These are phyloP conservation scores for Eueides isabella DNA, from an alignment of 1,140 invertebrate genomes.

Conservation along the genomic window DNA sequence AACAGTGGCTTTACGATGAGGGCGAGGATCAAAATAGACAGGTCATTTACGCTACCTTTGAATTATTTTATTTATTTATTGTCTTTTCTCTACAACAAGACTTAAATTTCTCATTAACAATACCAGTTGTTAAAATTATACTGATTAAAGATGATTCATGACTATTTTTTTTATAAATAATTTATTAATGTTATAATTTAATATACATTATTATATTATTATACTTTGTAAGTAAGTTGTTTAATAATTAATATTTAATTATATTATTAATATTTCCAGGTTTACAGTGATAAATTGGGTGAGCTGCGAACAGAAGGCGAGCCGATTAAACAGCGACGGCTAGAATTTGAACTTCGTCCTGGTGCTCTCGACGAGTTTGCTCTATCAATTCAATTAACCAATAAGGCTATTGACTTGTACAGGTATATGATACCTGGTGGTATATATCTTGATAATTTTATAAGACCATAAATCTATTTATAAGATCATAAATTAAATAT, in stretches of 20 bases:
- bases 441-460: too few species aligned
- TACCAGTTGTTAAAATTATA: too few species aligned
- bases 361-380: slow-evolving; percentile 90
- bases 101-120: too few species aligned
- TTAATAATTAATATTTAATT: slow-evolving; percentile 2
- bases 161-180: too few species aligned
- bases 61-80: too few species aligned
- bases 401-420: slow-evolving; percentile 88
- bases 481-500: background rate
- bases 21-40: slow-evolving; percentile 96
- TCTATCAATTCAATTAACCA: slow-evolving; percentile 87
- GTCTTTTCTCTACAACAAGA: too few species aligned
- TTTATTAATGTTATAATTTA: too few species aligned
- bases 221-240: background rate
- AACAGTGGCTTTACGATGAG: slow-evolving; percentile 97
- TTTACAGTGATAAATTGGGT: slow-evolving; percentile 83
- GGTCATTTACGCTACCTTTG: slow-evolving; percentile 63
- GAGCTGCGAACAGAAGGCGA: slow-evolving; percentile 88
- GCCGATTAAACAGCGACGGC: slow-evolving; percentile 90
- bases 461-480: too few species aligned
- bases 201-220: background rate
- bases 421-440: too few species aligned
- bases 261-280: slow-evolving; percentile 52
- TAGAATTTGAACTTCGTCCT: slow-evolving; percentile 90
- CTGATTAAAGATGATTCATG: too few species aligned